Conservation (phyloP, 2,888 invertebrate genomes). For the Mantis religiosa region DNA sequence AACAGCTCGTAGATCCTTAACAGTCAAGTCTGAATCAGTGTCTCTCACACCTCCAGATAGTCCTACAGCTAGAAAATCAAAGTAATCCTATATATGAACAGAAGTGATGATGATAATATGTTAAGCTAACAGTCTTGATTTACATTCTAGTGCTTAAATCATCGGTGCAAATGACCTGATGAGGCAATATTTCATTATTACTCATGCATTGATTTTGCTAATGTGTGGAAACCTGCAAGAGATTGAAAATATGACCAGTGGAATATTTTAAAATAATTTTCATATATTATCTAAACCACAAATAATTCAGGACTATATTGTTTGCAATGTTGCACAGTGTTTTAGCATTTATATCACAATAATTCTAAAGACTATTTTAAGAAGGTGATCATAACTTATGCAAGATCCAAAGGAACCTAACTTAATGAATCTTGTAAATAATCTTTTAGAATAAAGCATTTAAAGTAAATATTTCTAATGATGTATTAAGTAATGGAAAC, state of each 20-base stretch:
- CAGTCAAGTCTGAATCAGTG: slow-evolving; percentile 29
- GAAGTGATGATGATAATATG: neutral
- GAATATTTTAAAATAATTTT: neutral
- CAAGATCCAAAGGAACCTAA: neutral
- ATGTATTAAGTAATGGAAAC: neutral
- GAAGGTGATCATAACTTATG: neutral
- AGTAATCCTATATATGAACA: slow-evolving; percentile 28
- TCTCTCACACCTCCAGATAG: slow-evolving; percentile 37
- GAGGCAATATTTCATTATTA: neutral
- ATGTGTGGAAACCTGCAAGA: neutral
- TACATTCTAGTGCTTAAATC: neutral
- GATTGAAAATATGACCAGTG: neutral
- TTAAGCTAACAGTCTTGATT: neutral
- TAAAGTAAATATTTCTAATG: neutral
- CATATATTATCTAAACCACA: neutral
- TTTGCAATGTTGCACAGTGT: neutral
- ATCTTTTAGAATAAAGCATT: neutral
- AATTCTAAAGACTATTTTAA: neutral
- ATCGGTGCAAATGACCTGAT: neutral
- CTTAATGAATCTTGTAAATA: neutral
- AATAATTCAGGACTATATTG: neutral
- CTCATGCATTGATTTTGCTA: neutral
- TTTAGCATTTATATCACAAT: neutral
- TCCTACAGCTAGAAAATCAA: slow-evolving; percentile 37
- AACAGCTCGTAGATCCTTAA: slow-evolving; percentile 31